These are phyloP conservation scores for Elysia crispata DNA, from an alignment of 2,888 invertebrate species.

Conservation along the genomic window DNA sequence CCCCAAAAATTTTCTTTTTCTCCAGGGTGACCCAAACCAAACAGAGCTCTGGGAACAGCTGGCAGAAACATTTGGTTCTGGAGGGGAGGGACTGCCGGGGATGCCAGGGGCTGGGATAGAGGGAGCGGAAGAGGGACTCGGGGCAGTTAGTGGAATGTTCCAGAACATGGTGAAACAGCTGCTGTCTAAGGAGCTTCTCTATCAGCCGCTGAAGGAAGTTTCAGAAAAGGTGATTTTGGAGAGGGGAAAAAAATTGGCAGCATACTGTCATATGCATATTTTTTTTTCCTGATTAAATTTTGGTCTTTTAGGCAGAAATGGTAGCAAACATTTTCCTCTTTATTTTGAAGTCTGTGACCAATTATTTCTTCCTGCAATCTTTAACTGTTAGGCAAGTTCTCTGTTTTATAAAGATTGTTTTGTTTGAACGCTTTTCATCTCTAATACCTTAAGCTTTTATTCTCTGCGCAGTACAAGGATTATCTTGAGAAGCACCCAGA, in stretches of 20 bases:
- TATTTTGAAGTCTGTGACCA: too few species aligned
- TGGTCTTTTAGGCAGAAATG: too few species aligned
- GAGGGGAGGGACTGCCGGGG: slow-evolving; percentile 9
- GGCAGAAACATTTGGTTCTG: slow-evolving; percentile 38
- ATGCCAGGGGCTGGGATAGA: background rate
- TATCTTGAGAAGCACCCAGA: slow-evolving; percentile 31
- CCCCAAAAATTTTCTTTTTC: background rate
- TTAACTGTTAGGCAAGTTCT: too few species aligned
- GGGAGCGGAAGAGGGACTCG: slow-evolving; percentile 31
- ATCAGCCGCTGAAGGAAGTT: slow-evolving; percentile 44
- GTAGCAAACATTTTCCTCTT: too few species aligned
- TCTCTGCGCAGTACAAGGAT: slow-evolving; percentile 31
- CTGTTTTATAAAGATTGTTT: too few species aligned
- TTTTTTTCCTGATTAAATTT: too few species aligned
- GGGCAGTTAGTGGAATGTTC: slow-evolving; percentile 45
- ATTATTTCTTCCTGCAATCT: too few species aligned
- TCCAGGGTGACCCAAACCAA: slow-evolving; percentile 36
- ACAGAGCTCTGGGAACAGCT: slow-evolving; percentile 14
- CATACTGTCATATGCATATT: too few species aligned
- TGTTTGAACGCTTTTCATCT: too few species aligned
- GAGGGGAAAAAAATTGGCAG: too few species aligned
- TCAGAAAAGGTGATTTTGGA: slow-evolving; percentile 31
- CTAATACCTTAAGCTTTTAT: too few species aligned
- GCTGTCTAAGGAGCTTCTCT: slow-evolving; percentile 43
- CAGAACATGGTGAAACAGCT: slow-evolving; percentile 47